Base-by-base conservation (phyloP, 2,888 invertebrate species). In the Lampropteryx suffumata region DNA sequence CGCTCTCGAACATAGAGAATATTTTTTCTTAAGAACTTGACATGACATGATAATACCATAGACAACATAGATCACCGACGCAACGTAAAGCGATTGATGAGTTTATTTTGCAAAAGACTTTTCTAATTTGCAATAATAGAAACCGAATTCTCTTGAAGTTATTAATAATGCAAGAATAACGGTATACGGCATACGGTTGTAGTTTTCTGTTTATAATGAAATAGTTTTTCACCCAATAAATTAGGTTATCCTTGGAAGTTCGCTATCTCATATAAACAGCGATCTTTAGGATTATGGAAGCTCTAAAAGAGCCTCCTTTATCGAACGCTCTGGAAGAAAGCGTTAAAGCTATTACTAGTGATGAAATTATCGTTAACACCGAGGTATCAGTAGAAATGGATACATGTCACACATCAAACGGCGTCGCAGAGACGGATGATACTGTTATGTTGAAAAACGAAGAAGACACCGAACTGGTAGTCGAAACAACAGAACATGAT, bases 391-490 rank as follows among this genome's bases (percentile, higher is more conserved):
- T 55, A 55, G 74, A 73, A 58, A 64, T 66, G 52, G 72, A 82
- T 68, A 72, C 73, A 51, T 79, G 82, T 76, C 81, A 73, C 57
- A 79, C 79, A 77, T 70, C 86, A 51, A 88, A 89, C 67, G 88
- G 88, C 63, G 75, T 83, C 57, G 71, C 73, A 28, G 81, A 76
- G 44, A 57, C 64, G 12, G 58, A 47, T 17, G 58, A 47, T 26
- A 69, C 69, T 50, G 59, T 62, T 57, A 61, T 47, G 14, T 29
- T 40, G 49, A 49, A 50, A 32, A 41, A 21, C 57, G 59, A 46
- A 17, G 59, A 57, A 28, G 46, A 47, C 9, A 50, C 33, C 30
- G 14, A 41, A 39, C 24, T 43, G 28, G 44, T 32, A 32, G 43
- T 42, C 17, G 50, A 60, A 39, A 50, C 21, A 27, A 35, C 40